Evolutionary conservation across 1,140 invertebrate genomes (phyloP), one percentile per base, ranked within the genome.

Genomic region (Papilio dardanus): DNA sequence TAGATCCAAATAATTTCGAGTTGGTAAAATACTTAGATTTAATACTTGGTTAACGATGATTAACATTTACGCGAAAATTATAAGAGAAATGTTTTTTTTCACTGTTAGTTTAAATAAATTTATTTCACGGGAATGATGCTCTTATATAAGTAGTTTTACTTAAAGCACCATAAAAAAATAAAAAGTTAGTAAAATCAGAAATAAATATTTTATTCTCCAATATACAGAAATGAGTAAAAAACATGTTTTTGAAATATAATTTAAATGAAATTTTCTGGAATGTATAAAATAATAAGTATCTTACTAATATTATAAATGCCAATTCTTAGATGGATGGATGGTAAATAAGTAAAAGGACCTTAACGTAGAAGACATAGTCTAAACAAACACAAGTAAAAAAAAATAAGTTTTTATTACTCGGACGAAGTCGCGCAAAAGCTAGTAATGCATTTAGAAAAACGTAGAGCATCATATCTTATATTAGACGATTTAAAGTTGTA

Each of bases 71-170:
- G 3, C 21, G 21, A 54, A 54, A 24, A 24, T 24, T 54, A n/a
- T n/a, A n/a, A n/a, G n/a, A n/a, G n/a, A n/a, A n/a, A n/a, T n/a
- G n/a, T n/a, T n/a, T n/a, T 7, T 46, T 46, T 46, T 46, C 16
- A n/a, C 42, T 10, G 8, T 37, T 37, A 37, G 2, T 46, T 46
- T 46, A 46, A n/a, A 46, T 46, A 33, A 33, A 33, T 42, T 14
- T n/a, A 19, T 46, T 46, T n/a, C 16, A 46, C 16, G 19, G 42
- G 16, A 46, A 46, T 6, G 42, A 46, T 46, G 42, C 5, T 19
- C n/a, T 46, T 46, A 42, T 46, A 46, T 19, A 46, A 46, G 42
- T 46, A n/a, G 42, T 46, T 46, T 46, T 46, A 46, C n/a, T 46
- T 46, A 3, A 46, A 46, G 12, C 42, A 19, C 1, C 16, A 10